Base-by-base conservation (phyloP, 2,888 invertebrate species). In the Sinhomidia bicolor region DNA sequence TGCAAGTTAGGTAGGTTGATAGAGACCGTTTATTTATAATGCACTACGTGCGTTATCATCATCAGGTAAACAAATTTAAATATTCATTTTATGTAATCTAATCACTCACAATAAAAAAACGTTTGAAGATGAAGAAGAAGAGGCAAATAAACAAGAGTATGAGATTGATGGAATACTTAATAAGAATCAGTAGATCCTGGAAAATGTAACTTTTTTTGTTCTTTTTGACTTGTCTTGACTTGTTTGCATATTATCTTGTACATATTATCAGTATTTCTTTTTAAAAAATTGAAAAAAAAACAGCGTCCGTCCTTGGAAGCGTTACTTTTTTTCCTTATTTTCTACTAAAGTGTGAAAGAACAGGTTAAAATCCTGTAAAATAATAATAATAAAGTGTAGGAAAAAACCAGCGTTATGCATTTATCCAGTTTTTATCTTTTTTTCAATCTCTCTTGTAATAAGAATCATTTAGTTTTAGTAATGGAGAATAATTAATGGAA, bases 401-500 rank as follows among this genome's bases (percentile, higher is more conserved):
- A 23, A 23, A 23, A 1, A 26, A 9, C 26, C 14, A 12, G 6
- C 26, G 65, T 32, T n/a, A 29, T 51, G 51, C 76, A 26, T 76
- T 71, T 71, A 7, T 36, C 62, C 62, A 62, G 12, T 12, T 71
- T 57, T 57, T 74, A 20, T 3, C 71, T 32, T 54, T 20, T 23
- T 2, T 26, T 3, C 29, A 12, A n/a, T n/a, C n/a, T n/a, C n/a
- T n/a, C n/a, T n/a, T 62, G 57, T 57, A 57, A 17, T 57, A 10
- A 23, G 57, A 2, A 9, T 47, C 2, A 14, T 47, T 47, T 47
- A 47, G 10, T 47, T 9, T 6, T 26, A n/a, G n/a, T 76, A 76
- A 47, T 76, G 51, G 26, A 4, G 23, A n/a, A 85, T 79, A 85
- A 79, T 85, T 85, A 85, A 85, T 85, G 85, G 85, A 68, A 85